A percentile compares a stretch with the other conserved stretches of the same genome.
Evolutionary conservation across 2,888 invertebrate genomes (phyloP).

Genomic region (Heliconius aoede): DNA sequence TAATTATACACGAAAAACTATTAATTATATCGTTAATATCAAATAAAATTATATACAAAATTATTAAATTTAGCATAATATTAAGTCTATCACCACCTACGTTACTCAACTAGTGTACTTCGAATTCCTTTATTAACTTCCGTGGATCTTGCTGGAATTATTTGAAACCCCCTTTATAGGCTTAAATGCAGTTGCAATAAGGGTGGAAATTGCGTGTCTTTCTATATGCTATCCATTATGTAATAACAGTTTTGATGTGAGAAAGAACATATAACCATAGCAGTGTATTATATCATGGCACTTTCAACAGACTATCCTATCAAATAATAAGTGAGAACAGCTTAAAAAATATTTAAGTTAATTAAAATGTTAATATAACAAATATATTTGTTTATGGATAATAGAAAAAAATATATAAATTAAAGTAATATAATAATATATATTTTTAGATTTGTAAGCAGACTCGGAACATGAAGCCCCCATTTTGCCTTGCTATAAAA

Average conservation of each 20-base stretch:
- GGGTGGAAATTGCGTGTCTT: constrained; percentile 14
- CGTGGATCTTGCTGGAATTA: constrained; percentile 2
- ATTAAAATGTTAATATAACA: no score
- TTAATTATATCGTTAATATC: no score
- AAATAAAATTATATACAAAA: no score
- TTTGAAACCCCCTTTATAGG: background rate
- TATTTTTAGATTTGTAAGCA: no score
- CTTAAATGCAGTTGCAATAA: background rate
- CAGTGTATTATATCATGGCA: constrained; percentile 4
- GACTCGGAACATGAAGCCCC: no score
- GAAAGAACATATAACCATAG: constrained; percentile 13
- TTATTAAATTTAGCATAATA: background rate
- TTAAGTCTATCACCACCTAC: background rate
- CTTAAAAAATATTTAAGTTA: no score
- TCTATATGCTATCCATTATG: background rate
- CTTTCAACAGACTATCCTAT: background rate
- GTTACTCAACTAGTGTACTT: background rate
- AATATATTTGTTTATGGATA: no score
- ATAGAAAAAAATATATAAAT: no score
- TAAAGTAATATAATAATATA: no score
- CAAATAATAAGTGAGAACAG: background rate
- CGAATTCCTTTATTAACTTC: constrained; percentile 1
- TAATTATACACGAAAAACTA: no score
- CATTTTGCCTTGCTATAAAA: no score
- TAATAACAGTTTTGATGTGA: background rate